Percentiles rank a stretch among this genome's conserved stretches.
Evolutionary conservation across 2,113 vertebrate species (phyloP).

Genomic region (Elephas maximus): DNA sequence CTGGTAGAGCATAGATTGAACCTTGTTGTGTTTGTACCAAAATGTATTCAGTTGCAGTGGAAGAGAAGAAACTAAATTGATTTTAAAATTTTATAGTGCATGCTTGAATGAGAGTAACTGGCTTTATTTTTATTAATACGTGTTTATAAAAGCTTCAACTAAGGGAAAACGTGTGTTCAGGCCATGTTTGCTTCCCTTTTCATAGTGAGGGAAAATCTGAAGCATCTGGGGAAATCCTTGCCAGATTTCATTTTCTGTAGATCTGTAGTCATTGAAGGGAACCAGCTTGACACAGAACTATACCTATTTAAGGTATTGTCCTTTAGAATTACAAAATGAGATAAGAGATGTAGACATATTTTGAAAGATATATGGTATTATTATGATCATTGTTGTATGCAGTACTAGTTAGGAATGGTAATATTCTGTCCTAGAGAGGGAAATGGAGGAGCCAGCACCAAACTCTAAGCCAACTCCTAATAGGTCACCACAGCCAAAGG

Average conservation of each 20-base stretch:
- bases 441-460: conserved; percentile 15
- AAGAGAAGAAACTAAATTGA: conserved; percentile 42
- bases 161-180: conserved; percentile 57
- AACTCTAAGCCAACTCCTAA: conserved; percentile 27
- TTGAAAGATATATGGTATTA: background rate
- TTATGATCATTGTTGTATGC: background rate
- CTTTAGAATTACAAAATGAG: conserved; percentile 51
- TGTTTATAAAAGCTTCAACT: conserved; percentile 15
- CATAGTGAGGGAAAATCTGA: conserved; percentile 46
- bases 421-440: background rate
- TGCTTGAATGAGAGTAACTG: conserved; percentile 40
- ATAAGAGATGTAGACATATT: conserved; percentile 13
- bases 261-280: background rate
- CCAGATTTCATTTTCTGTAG: conserved; percentile 55
- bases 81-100: conserved; percentile 55
- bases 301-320: background rate
- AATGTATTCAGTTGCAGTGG: conserved; percentile 44
- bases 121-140: conserved; percentile 55
- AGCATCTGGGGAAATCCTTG: conserved; percentile 44
- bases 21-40: conserved; percentile 47
- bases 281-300: background rate
- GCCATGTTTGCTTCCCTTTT: conserved; percentile 41
- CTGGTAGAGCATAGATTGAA: conserved; percentile 21
- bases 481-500: conserved; percentile 50
- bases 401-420: conserved; percentile 35